Evolutionary conservation across 2,797 vertebrate species (phyloP).

Genomic region (Salarias fasciatus): DNA sequence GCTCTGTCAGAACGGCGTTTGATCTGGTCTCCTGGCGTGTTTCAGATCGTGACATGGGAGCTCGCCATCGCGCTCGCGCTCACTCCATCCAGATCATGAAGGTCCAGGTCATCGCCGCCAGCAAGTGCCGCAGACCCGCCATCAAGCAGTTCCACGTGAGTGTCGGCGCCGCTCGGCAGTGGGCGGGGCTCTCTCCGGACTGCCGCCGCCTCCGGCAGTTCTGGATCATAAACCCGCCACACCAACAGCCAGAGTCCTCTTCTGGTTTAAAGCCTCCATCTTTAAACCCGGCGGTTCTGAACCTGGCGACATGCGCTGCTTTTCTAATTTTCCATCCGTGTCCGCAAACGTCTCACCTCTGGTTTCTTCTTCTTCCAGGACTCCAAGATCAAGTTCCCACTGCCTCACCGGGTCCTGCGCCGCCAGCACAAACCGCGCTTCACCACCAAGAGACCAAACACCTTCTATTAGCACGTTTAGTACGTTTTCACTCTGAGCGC

Average conservation of each 20-base stretch:
- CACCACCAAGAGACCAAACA: slow-evolving; percentile 99
- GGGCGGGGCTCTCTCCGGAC: slow-evolving; percentile 67
- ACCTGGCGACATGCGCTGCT: slow-evolving; percentile 54
- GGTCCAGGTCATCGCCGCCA: slow-evolving; percentile 93
- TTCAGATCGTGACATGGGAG: slow-evolving; percentile 96
- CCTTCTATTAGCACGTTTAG: slow-evolving; percentile 86
- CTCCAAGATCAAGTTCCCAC: slow-evolving; percentile 94
- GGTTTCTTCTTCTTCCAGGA: slow-evolving; percentile 71
- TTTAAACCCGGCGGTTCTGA: slow-evolving; percentile 69
- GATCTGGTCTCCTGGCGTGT: too few relatives aligned
- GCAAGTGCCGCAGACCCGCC: slow-evolving; percentile 89
- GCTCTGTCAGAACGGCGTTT: too few relatives aligned
- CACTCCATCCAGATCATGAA: slow-evolving; percentile 99
- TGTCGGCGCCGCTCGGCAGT: slow-evolving; percentile 10
- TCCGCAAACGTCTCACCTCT: background rate
- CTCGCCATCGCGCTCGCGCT: slow-evolving; percentile 94
- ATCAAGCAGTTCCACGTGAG: slow-evolving; percentile 97
- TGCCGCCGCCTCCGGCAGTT: slow-evolving; percentile 36
- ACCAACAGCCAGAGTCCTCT: slow-evolving; percentile 72
- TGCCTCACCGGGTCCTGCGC: slow-evolving; percentile 95
- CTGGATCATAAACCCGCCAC: slow-evolving; percentile 58
- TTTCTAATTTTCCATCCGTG: background rate
- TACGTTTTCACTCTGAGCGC: background rate
- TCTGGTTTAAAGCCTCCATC: slow-evolving; percentile 68
- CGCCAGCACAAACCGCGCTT: slow-evolving; percentile 98